Conservation (phyloP, 1,140 invertebrate species). For the Sycobia sp. region DNA sequence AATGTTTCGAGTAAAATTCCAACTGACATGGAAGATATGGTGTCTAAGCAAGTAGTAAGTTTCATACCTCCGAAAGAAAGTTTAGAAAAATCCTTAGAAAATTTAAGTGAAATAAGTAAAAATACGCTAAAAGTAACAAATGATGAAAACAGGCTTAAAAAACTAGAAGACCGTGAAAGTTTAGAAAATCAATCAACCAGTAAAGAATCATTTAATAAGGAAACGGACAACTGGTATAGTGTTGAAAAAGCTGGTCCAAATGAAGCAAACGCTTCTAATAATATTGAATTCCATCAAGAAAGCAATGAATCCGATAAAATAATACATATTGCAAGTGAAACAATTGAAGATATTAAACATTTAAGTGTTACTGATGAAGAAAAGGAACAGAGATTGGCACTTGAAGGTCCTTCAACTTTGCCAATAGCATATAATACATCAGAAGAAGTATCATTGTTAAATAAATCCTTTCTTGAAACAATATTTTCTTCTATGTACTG, state of each 20-base stretch:
- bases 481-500: constrained; percentile 84
- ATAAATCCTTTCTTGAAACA: constrained; percentile 87
- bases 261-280: constrained; percentile 30
- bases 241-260: constrained; percentile 49
- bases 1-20: constrained; percentile 75
- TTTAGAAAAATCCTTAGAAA: constrained; percentile 69
- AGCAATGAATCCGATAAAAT: constrained; percentile 36
- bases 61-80: constrained; percentile 68
- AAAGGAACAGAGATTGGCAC: constrained; percentile 74
- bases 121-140: constrained; percentile 28
- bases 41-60: constrained; percentile 50
- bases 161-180: constrained; percentile 46
- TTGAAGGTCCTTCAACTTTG: constrained; percentile 53
- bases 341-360: constrained; percentile 49
- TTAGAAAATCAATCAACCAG: neutral
- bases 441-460: constrained; percentile 60
- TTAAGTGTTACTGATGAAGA: constrained; percentile 92
- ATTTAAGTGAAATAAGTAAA: constrained; percentile 48
- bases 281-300: too few relatives aligned
- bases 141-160: too few relatives aligned
- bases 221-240: constrained; percentile 40
- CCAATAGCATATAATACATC: constrained; percentile 42
- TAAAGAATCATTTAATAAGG: neutral
- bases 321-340: constrained; percentile 35
- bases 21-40: constrained; percentile 70